These are phyloP conservation scores for Nyctibius bracteatus DNA, from an alignment of 2,113 vertebrate species.

Conservation along the genomic window DNA sequence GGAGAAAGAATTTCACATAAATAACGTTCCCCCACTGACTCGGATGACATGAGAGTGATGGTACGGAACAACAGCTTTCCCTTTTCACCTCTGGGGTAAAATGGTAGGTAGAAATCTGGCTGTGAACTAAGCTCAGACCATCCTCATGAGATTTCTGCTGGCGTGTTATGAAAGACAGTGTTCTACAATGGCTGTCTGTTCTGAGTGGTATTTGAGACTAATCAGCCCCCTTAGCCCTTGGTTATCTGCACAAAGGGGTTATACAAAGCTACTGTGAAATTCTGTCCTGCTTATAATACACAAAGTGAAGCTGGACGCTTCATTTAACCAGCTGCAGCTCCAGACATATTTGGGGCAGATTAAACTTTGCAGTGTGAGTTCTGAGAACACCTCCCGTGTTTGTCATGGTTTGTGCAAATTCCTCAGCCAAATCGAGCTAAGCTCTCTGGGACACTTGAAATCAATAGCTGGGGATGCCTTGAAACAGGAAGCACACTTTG, in stretches of 20 bases:
- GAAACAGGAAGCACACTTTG: background rate
- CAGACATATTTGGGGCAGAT: background rate
- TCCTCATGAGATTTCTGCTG: slow-evolving; percentile 2
- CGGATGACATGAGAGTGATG: background rate
- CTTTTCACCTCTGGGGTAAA: background rate
- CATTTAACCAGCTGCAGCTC: background rate
- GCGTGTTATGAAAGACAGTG: slow-evolving; percentile 26
- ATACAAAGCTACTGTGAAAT: slow-evolving; percentile 27
- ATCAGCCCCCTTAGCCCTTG: background rate
- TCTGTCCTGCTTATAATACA: background rate
- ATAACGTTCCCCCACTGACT: fast-evolving
- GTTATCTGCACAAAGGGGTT: slow-evolving; percentile 39
- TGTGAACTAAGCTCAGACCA: background rate
- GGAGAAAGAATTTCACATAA: background rate
- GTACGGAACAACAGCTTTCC: background rate
- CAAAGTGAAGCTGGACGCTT: background rate
- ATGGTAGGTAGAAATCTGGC: background rate
- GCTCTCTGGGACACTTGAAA: background rate
- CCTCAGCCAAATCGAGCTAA: background rate
- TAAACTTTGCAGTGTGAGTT: background rate
- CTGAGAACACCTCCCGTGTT: background rate
- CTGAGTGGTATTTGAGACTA: background rate
- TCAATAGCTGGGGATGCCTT: background rate
- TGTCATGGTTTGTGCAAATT: background rate
- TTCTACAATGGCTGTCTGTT: slow-evolving; percentile 10